phyloP scores from a whole-genome alignment of 2,113 vertebrate genomes.

The Morone chrysops region DNA sequence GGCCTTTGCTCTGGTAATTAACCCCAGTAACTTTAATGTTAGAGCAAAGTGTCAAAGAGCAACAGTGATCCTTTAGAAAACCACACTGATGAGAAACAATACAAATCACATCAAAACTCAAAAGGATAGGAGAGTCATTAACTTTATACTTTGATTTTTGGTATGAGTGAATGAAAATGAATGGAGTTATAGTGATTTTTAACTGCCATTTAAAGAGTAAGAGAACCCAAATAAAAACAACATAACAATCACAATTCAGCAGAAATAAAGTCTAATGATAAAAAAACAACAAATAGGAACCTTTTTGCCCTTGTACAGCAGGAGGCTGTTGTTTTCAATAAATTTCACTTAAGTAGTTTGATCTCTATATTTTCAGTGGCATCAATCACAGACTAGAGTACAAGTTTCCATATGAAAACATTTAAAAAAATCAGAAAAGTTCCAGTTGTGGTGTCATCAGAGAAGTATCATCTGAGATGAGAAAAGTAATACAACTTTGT shows the following conservation, averaged over 20 bases:
- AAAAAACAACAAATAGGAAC: no score
- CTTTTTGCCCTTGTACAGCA: neutral
- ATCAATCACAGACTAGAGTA: neutral
- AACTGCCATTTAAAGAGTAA: neutral
- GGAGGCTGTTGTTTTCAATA: neutral
- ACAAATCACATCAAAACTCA: neutral
- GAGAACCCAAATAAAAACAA: neutral
- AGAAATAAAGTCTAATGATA: neutral
- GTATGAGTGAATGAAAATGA: neutral
- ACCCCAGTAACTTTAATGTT: constrained; percentile 31
- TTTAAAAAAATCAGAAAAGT: neutral
- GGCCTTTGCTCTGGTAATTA: constrained; percentile 25
- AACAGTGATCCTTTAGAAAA: neutral
- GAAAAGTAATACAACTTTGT: neutral
- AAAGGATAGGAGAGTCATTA: neutral
- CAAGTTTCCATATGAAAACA: neutral
- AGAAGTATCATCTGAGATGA: neutral
- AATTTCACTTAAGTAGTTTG: neutral
- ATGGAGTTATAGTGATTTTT: neutral
- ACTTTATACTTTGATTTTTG: neutral
- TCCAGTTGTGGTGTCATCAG: neutral
- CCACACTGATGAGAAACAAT: neutral
- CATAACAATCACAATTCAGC: neutral
- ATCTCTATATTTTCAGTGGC: neutral
- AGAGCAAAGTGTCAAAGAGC: constrained; percentile 31